These are phyloP conservation scores for Nanorana parkeri DNA, from an alignment of 2,113 vertebrate genomes.

Conservation along the genomic window DNA sequence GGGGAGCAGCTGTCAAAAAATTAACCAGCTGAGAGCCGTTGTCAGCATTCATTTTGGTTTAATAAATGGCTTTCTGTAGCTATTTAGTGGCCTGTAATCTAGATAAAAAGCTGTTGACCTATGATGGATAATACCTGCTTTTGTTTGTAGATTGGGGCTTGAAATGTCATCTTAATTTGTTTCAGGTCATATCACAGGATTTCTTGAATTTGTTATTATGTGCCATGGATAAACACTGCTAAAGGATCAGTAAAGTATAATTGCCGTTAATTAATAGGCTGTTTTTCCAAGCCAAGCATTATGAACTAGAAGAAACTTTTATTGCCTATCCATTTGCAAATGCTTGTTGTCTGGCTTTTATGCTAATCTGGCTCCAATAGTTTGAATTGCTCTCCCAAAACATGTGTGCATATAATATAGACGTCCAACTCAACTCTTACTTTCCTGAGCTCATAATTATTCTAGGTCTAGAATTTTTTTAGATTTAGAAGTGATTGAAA, in stretches of 20 bases:
- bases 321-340: too few species aligned
- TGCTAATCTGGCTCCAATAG: too few species aligned
- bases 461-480: too few species aligned
- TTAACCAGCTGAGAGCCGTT: constrained; percentile 81
- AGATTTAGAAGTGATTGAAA: too few species aligned
- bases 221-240: constrained; percentile 70
- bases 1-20: constrained; percentile 78
- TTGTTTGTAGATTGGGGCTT: constrained; percentile 79
- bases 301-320: constrained; percentile 61
- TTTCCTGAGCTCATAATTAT: too few species aligned
- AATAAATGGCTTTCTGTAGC: constrained; percentile 79
- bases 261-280: constrained; percentile 66
- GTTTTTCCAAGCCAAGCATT: constrained; percentile 61
- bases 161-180: constrained; percentile 76
- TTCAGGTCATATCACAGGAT: constrained; percentile 73
- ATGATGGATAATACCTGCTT: constrained; percentile 74
- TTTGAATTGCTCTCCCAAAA: too few species aligned
- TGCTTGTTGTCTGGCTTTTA: too few species aligned
- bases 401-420: too few species aligned
- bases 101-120: constrained; percentile 74
- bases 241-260: constrained; percentile 66
- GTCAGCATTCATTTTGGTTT: constrained; percentile 80
- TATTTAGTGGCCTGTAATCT: constrained; percentile 78
- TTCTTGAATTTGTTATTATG: constrained; percentile 67
- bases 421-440: too few species aligned